Conservation (phyloP, 2,888 invertebrate species). For the Caenorhabditis japonica region DNA sequence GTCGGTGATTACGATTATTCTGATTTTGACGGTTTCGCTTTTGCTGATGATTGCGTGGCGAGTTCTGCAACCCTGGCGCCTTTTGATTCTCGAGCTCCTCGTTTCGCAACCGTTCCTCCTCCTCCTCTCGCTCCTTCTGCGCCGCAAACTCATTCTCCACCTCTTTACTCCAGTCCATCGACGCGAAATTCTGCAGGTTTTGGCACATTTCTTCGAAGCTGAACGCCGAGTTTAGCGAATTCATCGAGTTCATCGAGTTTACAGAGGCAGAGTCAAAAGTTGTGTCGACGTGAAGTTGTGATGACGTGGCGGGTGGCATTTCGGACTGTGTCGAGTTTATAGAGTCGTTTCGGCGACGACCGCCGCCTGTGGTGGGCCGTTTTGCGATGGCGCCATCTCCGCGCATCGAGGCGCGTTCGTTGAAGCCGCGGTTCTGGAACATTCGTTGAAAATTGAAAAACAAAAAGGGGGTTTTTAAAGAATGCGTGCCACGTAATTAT, state of each 20-base stretch:
- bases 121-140: constrained; percentile 24
- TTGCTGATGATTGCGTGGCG: constrained; percentile 12
- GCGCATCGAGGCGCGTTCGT: constrained; percentile 61
- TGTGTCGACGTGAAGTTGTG: constrained; percentile 42
- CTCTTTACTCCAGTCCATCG: constrained; percentile 62
- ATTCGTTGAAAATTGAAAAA: too few relatives aligned
- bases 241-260: constrained; percentile 46
- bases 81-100: not conserved
- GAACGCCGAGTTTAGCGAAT: constrained; percentile 35
- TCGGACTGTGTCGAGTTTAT: constrained; percentile 65
- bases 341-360: constrained; percentile 63
- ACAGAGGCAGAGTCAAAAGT: constrained; percentile 33
- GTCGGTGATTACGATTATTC: not conserved
- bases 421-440: constrained; percentile 25
- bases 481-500: too few relatives aligned
- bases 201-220: constrained; percentile 56
- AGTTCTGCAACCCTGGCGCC: not conserved
- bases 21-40: not conserved
- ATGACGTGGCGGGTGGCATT: constrained; percentile 40
- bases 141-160: constrained; percentile 42
- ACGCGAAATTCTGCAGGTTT: constrained; percentile 57
- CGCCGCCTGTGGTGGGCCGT: constrained; percentile 15
- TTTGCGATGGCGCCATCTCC: constrained; percentile 51
- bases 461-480: too few relatives aligned
- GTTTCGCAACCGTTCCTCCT: constrained; percentile 13